A percentile compares a stretch with the other conserved stretches of the same genome.
These are phyloP conservation scores for Diaperis boleti DNA, from an alignment of 2,888 invertebrate species.

Conservation along the genomic window DNA sequence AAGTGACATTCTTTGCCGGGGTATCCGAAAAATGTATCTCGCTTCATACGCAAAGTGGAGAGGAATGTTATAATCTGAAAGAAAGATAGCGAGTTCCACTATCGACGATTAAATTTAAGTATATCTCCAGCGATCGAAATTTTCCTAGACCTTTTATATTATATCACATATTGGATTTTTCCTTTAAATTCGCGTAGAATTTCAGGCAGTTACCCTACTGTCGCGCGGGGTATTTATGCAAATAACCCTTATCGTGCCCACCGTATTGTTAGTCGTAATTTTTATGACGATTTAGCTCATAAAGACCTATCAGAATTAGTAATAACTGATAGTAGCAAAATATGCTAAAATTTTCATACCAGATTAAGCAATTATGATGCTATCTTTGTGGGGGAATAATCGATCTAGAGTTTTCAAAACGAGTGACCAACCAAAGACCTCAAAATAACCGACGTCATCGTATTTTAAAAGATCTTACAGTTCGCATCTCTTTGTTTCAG, in stretches of 20 bases:
- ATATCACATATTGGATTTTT: background rate
- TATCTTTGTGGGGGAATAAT: conserved; percentile 21
- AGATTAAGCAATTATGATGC: conserved; percentile 30
- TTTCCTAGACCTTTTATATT: background rate
- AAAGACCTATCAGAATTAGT: conserved; percentile 28
- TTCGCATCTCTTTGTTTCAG: conserved; percentile 9
- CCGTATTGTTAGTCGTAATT: conserved; percentile 30
- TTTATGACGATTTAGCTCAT: conserved; percentile 19
- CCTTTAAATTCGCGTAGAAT: background rate
- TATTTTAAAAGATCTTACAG: conserved; percentile 22
- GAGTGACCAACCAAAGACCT: conserved; percentile 22
- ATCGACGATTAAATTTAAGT: conserved; percentile 10
- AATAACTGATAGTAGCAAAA: conserved; percentile 16
- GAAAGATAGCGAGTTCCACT: conserved; percentile 24
- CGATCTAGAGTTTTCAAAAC: conserved; percentile 19
- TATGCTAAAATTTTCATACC: conserved; percentile 31
- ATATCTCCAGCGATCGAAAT: conserved; percentile 5
- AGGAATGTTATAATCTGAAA: conserved; percentile 25
- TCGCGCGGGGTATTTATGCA: conserved; percentile 24
- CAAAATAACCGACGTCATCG: conserved; percentile 25
- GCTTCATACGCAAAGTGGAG: conserved; percentile 17
- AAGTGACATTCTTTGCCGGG: conserved; percentile 16
- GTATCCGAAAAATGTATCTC: conserved; percentile 25
- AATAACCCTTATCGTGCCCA: conserved; percentile 24
- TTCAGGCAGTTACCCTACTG: conserved; percentile 11